Conservation (phyloP, 2,888 invertebrate species). For the Acanthococcus lagerstroemiae region DNA sequence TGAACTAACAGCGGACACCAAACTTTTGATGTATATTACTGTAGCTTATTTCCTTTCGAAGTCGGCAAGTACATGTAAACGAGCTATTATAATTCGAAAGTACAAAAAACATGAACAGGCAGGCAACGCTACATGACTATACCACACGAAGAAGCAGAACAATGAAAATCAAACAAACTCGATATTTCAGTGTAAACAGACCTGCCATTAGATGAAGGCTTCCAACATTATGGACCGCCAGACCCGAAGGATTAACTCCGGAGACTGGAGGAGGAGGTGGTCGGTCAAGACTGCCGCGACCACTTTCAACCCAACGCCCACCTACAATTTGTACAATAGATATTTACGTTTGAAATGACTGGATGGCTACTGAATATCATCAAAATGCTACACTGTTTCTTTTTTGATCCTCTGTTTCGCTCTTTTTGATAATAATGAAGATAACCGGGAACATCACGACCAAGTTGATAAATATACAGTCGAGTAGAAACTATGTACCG, state of each 20-base stretch:
- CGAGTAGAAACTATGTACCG: too few species aligned
- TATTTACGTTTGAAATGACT: too few species aligned
- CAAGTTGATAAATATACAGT: too few species aligned
- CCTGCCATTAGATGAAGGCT: conserved; percentile 76
- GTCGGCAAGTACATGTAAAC: too few species aligned
- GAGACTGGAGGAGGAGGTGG: conserved; percentile 53
- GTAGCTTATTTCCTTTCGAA: too few species aligned
- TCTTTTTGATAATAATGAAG: too few species aligned
- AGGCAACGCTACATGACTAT: background rate
- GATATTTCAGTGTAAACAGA: conserved; percentile 41
- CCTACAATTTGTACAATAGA: conserved; percentile 46
- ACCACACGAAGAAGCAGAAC: background rate
- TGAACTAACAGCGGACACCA: too few species aligned
- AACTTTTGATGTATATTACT: too few species aligned
- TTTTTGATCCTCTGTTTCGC: too few species aligned
- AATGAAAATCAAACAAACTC: conserved; percentile 12
- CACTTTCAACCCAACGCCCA: conserved; percentile 45
- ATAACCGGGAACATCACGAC: too few species aligned
- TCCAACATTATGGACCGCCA: conserved; percentile 52
- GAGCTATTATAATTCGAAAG: too few species aligned
- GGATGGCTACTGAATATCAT: background rate
- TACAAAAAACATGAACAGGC: too few species aligned
- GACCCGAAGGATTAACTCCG: conserved; percentile 40
- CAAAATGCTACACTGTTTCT: background rate
- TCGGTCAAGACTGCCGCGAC: conserved; percentile 52